Evolutionary conservation across 2,888 invertebrate species (phyloP).

Genomic region (Drosophila sordidapex): DNA sequence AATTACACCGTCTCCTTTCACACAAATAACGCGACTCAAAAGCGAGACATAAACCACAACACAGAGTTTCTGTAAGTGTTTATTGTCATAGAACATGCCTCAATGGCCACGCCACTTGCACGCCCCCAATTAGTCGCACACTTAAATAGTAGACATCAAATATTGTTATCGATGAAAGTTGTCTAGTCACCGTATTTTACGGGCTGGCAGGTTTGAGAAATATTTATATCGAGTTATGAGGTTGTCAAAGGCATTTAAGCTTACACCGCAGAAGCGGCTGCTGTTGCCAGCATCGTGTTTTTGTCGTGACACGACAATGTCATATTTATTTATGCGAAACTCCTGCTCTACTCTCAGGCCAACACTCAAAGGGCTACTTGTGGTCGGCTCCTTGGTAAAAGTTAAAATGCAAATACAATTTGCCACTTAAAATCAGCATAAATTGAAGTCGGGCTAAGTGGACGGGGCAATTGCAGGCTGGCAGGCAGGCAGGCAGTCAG

Average conservation of each 20-base stretch:
- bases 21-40: neutral
- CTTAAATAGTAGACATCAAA: conserved; percentile 22
- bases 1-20: conserved; percentile 37
- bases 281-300: conserved; percentile 20
- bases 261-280: conserved; percentile 41
- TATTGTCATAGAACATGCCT: conserved; percentile 1
- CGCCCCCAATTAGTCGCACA: conserved; percentile 38
- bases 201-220: neutral
- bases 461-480: conserved; percentile 12
- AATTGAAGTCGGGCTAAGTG: conserved; percentile 47
- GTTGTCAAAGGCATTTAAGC: conserved; percentile 37
- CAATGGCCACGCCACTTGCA: neutral
- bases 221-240: conserved; percentile 33
- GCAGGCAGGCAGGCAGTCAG: neutral
- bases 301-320: conserved; percentile 31
- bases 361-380: conserved; percentile 62
- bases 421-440: conserved; percentile 78
- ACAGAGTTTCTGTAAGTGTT: conserved; percentile 16
- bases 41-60: conserved; percentile 28
- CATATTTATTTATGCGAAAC: neutral
- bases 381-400: conserved; percentile 63
- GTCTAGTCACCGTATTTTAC: conserved; percentile 9
- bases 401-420: conserved; percentile 78
- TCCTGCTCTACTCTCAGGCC: neutral
- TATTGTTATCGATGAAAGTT: conserved; percentile 35